Evolutionary conservation across 2,113 vertebrate species (phyloP).

Genomic region (Ctenomys sociabilis): DNA sequence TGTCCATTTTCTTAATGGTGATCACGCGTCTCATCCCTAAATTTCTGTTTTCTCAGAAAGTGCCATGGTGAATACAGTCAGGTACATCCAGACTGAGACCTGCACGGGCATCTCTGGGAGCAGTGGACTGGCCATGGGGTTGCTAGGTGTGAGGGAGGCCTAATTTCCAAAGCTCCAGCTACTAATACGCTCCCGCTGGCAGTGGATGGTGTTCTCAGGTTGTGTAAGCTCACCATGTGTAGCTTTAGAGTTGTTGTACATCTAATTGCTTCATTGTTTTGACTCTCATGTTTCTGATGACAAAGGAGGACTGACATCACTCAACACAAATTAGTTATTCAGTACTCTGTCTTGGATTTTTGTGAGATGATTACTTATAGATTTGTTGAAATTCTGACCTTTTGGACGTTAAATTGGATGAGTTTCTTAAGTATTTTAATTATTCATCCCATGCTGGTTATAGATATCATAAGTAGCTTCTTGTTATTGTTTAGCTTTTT

Average conservation of each 20-base stretch:
- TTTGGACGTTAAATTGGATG: background rate
- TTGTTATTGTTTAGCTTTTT: background rate
- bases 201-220: background rate
- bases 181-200: background rate
- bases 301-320: background rate
- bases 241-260: background rate
- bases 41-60: background rate
- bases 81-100: background rate
- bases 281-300: background rate
- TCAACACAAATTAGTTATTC: background rate
- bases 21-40: background rate
- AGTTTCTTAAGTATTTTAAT: slow-evolving; percentile 1
- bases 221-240: background rate
- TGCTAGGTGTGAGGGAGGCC: background rate
- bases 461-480: background rate
- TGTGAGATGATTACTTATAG: background rate
- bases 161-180: background rate
- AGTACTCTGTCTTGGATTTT: background rate
- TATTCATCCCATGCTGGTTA: background rate
- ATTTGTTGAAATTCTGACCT: background rate
- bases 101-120: no score
- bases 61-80: background rate
- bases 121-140: background rate
- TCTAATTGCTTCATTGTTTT: background rate
- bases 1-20: background rate